A percentile compares a stretch with the other conserved stretches of the same genome.
phyloP scores from a whole-genome alignment of 2,888 invertebrate species.

The Lasius platythorax region DNA sequence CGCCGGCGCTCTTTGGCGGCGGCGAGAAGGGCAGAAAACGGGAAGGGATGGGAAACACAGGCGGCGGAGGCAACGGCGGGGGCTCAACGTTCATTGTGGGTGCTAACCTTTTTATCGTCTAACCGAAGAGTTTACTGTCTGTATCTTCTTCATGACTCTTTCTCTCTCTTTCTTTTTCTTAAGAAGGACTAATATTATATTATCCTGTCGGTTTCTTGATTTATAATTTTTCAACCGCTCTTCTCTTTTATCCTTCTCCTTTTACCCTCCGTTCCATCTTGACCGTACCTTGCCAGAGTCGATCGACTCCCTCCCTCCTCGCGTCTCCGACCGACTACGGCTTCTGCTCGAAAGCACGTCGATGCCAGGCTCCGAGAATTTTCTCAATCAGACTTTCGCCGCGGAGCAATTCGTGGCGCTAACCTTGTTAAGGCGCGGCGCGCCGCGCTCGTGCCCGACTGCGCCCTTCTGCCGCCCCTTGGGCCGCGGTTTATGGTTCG shows the following conservation, averaged over 20 bases:
- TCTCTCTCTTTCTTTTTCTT: constrained; percentile 54
- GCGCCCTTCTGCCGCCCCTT: constrained; percentile 56
- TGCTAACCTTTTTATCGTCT: constrained; percentile 81
- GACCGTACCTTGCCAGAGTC: constrained; percentile 4
- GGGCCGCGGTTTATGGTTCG: constrained; percentile 52
- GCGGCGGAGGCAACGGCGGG: constrained; percentile 33
- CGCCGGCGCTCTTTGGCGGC: constrained; percentile 27
- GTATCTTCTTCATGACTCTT: not conserved
- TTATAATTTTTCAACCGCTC: constrained; percentile 81
- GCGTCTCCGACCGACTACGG: constrained; percentile 9
- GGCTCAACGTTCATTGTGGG: constrained; percentile 77
- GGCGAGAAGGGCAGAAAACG: constrained; percentile 36
- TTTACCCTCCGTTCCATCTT: constrained; percentile 15
- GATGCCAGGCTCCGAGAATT: constrained; percentile 73
- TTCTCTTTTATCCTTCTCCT: constrained; percentile 45
- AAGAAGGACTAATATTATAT: constrained; percentile 82
- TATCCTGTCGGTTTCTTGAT: constrained; percentile 82
- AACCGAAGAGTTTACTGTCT: constrained; percentile 66
- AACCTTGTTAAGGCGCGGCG: constrained; percentile 81
- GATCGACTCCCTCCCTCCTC: not conserved
- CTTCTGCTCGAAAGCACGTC: constrained; percentile 52
- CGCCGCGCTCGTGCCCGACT: constrained; percentile 48
- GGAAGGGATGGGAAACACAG: not conserved
- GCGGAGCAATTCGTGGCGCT: constrained; percentile 82
- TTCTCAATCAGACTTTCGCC: constrained; percentile 84